Conservation (phyloP, 2,113 vertebrate species). For the Dicentrarchus labrax region DNA sequence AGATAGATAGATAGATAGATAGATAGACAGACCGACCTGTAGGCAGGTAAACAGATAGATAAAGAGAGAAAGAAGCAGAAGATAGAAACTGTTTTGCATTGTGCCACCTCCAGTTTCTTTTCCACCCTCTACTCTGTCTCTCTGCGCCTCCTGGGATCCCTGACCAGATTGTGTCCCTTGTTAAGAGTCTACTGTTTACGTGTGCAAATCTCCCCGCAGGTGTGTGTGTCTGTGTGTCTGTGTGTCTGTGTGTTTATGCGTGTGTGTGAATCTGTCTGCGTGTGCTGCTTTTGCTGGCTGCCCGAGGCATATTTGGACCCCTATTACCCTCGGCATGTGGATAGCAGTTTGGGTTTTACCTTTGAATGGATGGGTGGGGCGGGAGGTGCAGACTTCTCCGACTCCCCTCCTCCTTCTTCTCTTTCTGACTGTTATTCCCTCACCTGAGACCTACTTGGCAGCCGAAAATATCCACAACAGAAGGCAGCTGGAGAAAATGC, state of each 20-base stretch:
- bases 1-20: neutral
- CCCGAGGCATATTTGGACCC: constrained; percentile 50
- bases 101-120: constrained; percentile 27
- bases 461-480: constrained; percentile 64
- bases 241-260: constrained; percentile 9
- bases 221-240: constrained; percentile 9
- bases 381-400: constrained; percentile 33
- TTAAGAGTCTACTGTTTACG: constrained; percentile 56
- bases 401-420: neutral
- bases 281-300: constrained; percentile 17
- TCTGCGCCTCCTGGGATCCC: constrained; percentile 50
- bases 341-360: constrained; percentile 50
- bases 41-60: neutral
- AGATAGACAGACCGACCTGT: neutral
- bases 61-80: neutral
- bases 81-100: constrained; percentile 28
- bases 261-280: neutral
- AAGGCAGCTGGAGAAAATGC: constrained; percentile 42
- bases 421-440: constrained; percentile 50
- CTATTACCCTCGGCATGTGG: constrained; percentile 62
- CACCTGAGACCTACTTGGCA: constrained; percentile 67
- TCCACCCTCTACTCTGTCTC: constrained; percentile 12
- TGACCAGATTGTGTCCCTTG: constrained; percentile 69
- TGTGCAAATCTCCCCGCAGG: constrained; percentile 50
- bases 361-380: constrained; percentile 63